phyloP scores from a whole-genome alignment of 2,113 vertebrate species.

The Silurus asotus region DNA sequence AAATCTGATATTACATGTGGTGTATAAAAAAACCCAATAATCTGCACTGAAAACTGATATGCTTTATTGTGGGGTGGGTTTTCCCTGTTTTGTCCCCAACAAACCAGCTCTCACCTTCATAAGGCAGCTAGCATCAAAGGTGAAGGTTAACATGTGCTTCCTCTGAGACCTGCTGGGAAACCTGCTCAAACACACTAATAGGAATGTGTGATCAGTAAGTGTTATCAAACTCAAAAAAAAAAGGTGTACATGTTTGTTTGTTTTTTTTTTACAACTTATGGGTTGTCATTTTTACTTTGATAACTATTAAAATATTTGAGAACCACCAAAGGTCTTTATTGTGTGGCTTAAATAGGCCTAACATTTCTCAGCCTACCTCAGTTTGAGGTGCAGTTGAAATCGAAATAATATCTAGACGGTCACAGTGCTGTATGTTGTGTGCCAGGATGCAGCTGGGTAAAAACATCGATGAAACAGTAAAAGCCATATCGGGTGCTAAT shows the following conservation, averaged over 20 bases:
- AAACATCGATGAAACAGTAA: background rate
- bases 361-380: background rate
- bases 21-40: background rate
- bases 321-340: background rate
- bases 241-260: no score
- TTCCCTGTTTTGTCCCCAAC: background rate
- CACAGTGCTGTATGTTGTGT: background rate
- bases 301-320: no score
- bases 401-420: background rate
- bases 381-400: background rate
- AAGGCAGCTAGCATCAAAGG: background rate
- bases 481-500: background rate
- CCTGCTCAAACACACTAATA: no score
- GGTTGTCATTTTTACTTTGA: no score
- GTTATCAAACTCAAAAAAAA: no score
- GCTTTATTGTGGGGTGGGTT: background rate
- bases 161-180: background rate
- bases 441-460: background rate
- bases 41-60: background rate
- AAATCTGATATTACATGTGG: background rate
- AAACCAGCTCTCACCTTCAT: background rate
- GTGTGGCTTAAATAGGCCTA: background rate
- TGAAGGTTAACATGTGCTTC: background rate
- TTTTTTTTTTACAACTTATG: no score
- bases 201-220: background rate